phyloP scores from a whole-genome alignment of 2,113 vertebrate genomes.

The Gobiocypris rarus region DNA sequence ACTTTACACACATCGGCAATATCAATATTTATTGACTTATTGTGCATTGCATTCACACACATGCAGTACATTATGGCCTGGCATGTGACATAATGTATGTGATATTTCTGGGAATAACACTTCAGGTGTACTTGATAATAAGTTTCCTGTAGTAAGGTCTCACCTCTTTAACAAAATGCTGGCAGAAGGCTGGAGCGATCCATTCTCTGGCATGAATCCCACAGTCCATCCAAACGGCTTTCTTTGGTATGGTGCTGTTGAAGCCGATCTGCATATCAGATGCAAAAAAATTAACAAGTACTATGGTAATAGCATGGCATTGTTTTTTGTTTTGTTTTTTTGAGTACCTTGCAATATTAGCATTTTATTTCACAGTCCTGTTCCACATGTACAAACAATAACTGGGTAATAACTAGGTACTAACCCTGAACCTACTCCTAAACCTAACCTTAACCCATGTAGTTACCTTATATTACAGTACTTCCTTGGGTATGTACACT shows the following conservation, averaged over 20 bases:
- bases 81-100: not conserved
- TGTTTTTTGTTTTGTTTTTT: too few relatives aligned
- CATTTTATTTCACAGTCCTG: too few relatives aligned
- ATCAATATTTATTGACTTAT: too few relatives aligned
- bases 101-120: not conserved
- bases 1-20: not conserved
- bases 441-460: too few relatives aligned
- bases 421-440: too few relatives aligned
- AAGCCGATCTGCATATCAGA: conserved; percentile 78
- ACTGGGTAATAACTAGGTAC: too few relatives aligned
- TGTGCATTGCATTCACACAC: not conserved
- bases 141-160: not conserved
- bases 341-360: not conserved
- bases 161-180: conserved; percentile 89
- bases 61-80: not conserved
- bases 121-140: not conserved
- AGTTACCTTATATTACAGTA: too few relatives aligned
- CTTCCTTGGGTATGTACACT: too few relatives aligned
- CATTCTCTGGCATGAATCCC: conserved; percentile 92
- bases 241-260: conserved; percentile 73
- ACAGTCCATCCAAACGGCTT: conserved; percentile 90
- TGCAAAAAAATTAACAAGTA: not conserved
- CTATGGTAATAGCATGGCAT: not conserved
- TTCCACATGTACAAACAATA: too few relatives aligned
- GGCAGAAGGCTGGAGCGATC: conserved; percentile 91